A percentile compares a stretch with the other conserved stretches of the same genome.
phyloP scores from a whole-genome alignment of 2,113 vertebrate species.

The Myotis davidii region DNA sequence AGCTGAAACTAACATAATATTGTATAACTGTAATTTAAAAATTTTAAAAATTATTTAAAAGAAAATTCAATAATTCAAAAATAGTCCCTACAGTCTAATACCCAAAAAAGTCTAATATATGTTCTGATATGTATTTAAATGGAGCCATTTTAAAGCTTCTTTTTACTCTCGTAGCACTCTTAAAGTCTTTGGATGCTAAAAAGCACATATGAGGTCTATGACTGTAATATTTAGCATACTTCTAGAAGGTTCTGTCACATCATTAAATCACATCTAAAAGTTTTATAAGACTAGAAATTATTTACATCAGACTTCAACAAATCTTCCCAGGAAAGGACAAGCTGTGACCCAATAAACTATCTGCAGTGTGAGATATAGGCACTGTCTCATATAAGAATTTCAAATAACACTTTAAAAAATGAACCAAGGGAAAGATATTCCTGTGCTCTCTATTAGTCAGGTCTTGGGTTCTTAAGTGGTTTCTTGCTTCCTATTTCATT shows the following conservation, averaged over 20 bases:
- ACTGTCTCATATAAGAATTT: conserved; percentile 42
- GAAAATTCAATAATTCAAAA: neutral
- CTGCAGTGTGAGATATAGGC: neutral
- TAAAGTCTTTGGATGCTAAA: conserved; percentile 28
- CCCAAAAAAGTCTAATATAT: neutral
- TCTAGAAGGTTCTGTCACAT: conserved; percentile 29
- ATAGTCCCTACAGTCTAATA: neutral
- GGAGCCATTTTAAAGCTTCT: neutral
- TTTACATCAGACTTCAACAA: conserved; percentile 37
- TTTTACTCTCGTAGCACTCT: neutral
- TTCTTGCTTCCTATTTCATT: neutral
- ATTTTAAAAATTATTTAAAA: neutral
- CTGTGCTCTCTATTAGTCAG: neutral
- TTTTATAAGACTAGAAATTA: conserved; percentile 57
- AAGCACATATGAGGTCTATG: neutral
- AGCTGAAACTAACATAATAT: neutral
- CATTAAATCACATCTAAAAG: conserved; percentile 6
- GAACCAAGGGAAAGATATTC: neutral
- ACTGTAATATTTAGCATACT: conserved; percentile 10
- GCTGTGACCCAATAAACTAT: neutral
- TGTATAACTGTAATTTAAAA: neutral
- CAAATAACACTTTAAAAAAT: conserved; percentile 40
- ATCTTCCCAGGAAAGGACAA: conserved; percentile 3
- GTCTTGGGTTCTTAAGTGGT: neutral
- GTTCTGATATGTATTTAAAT: neutral